Percentiles rank a stretch among this genome's conserved stretches.
Evolutionary conservation across 2,888 invertebrate species (phyloP).

Genomic region (Hirtodrosophila confusa): DNA sequence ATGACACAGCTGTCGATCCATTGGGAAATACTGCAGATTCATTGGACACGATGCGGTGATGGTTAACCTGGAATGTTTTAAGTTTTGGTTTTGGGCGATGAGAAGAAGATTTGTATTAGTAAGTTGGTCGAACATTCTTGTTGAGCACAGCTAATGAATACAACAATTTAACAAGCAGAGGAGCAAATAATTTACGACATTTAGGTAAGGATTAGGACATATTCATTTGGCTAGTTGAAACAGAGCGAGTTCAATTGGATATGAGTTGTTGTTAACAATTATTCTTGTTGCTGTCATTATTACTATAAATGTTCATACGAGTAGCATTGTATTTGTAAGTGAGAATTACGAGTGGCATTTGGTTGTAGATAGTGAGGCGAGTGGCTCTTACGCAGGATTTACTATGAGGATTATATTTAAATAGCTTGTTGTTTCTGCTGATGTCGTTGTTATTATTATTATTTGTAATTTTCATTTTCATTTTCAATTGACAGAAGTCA

Average conservation of each 20-base stretch:
- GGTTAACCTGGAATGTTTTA: constrained; percentile 86
- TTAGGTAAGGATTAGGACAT: constrained; percentile 30
- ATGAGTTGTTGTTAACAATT: constrained; percentile 62
- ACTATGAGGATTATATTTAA: constrained; percentile 30
- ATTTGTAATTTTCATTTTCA: constrained; percentile 4
- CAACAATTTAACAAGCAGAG: constrained; percentile 75
- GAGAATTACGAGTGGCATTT: constrained; percentile 74
- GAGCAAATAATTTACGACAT: constrained; percentile 57
- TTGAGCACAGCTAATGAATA: constrained; percentile 60
- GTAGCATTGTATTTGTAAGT: constrained; percentile 53
- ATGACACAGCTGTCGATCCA: constrained; percentile 97
- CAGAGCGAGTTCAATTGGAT: constrained; percentile 83
- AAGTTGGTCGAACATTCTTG: constrained; percentile 7
- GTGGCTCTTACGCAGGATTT: constrained; percentile 58
- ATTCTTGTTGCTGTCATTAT: constrained; percentile 42
- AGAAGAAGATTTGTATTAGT: constrained; percentile 52
- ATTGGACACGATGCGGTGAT: constrained; percentile 98
- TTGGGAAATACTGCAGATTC: constrained; percentile 98
- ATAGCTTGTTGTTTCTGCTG: constrained; percentile 8
- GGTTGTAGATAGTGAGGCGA: constrained; percentile 65
- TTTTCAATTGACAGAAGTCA: constrained; percentile 14
- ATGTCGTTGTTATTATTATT: constrained; percentile 14
- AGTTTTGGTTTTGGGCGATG: constrained; percentile 20
- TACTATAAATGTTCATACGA: constrained; percentile 20
- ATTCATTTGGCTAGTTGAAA: constrained; percentile 57